Evolutionary conservation across 1,140 invertebrate species (phyloP).

Genomic region (Drosophila athabasca): DNA sequence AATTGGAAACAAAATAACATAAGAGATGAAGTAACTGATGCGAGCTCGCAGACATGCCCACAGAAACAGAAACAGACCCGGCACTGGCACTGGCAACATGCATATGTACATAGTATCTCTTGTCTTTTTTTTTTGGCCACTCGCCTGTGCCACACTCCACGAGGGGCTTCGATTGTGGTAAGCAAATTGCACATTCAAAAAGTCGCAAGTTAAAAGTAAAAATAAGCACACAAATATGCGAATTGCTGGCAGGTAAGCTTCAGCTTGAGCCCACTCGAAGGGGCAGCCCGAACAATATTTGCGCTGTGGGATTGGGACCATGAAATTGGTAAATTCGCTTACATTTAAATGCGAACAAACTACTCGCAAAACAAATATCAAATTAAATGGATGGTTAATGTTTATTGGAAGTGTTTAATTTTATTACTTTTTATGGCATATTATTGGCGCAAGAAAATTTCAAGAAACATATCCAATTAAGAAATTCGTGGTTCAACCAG

Average conservation of each 20-base stretch:
- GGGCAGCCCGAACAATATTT: slow-evolving; percentile 8
- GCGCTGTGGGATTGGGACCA: slow-evolving; percentile 30
- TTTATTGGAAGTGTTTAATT: background rate
- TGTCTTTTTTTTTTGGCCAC: slow-evolving; percentile 40
- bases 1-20: slow-evolving; percentile 79
- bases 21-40: slow-evolving; percentile 78
- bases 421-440: background rate
- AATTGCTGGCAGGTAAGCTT: slow-evolving; percentile 6
- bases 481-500: too few species aligned
- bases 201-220: slow-evolving; percentile 44
- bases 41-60: slow-evolving; percentile 15
- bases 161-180: slow-evolving; percentile 47
- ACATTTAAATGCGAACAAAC: slow-evolving; percentile 4
- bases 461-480: too few species aligned
- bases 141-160: slow-evolving; percentile 20
- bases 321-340: slow-evolving; percentile 46
- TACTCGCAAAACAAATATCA: slow-evolving; percentile 10
- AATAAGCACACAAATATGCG: slow-evolving; percentile 51
- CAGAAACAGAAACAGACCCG: slow-evolving; percentile 18
- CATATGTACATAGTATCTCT: slow-evolving; percentile 41
- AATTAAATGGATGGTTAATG: background rate
- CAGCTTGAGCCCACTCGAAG: background rate
- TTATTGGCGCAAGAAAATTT: too few species aligned
- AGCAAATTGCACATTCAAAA: slow-evolving; percentile 58
- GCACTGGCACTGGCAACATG: slow-evolving; percentile 37